Base-by-base conservation (phyloP, 2,797 vertebrate species). In the Lithobates sylvaticus region DNA sequence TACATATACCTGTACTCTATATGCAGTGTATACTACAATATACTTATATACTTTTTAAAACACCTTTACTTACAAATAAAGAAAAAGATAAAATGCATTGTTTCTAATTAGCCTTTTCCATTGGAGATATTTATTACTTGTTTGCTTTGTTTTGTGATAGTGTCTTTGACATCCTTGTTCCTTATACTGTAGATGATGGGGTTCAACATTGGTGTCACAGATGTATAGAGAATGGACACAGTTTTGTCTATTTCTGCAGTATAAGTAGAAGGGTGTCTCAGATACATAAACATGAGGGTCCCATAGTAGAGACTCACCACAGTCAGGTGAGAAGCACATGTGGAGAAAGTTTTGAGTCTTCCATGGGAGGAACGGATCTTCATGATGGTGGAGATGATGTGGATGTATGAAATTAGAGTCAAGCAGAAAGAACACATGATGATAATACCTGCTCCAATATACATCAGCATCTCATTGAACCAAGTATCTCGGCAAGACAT, bases 131-230 rank as follows among this genome's bases (percentile, higher is more conserved):
- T 61, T 61, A 27, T 44, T 68, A 7, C 61, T 36, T 67, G 23
- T 13, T 65, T 7, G 5, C 1, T 29, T 29, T 7, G 10, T 32
- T 83, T 9, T 50, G 4, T 50, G 0, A 83, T 2, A 3, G 73
- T 34, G 2, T 26, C 8, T 69, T 83, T 83, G 10, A 83, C 73
- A 21, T 83, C 81, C 13, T 83, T 54, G 10, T 83, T 76, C 2
- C 81, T 76, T 7, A 76, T 23, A 26, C 74, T 84, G 10, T 84
- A 84, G 32, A 84, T 70, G 26, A 84, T 34, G 68, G 74, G 82
- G 32, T 77, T 84, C 27, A 84, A 15, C 73, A 77, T 70, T 4
- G 82, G 74, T 15, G 72, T 77, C 67, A 84, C 74, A 8, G 67
- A 0, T 4, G 74, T 84, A 71, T 84, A 84, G 26, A 84, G 32